phyloP scores from a whole-genome alignment of 2,113 vertebrate genomes.

The Mesoclemmys tuberculata region DNA sequence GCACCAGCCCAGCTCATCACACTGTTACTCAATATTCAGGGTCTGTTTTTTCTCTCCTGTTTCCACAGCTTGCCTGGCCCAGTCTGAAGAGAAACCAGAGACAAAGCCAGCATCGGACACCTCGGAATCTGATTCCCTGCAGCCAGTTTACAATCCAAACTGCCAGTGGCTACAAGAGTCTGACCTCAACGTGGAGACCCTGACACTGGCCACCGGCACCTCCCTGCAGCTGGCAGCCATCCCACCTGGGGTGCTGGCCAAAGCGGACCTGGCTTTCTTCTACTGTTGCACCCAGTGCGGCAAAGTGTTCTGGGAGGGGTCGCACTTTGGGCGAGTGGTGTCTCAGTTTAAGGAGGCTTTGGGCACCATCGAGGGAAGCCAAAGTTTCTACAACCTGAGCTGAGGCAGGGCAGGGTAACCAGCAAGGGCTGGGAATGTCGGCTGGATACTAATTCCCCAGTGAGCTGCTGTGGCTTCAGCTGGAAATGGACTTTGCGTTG shows the following conservation, averaged over 20 bases:
- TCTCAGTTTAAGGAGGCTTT: conserved; percentile 84
- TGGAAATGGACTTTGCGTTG: not conserved
- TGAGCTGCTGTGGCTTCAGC: not conserved
- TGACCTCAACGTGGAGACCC: conserved; percentile 36
- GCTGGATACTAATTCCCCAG: rapidly evolving
- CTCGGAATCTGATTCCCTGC: rapidly evolving
- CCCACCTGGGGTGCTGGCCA: conserved; percentile 76
- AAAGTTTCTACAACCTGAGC: not conserved
- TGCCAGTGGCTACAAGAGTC: conserved; percentile 63
- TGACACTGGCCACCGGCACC: not conserved
- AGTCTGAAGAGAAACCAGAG: not conserved
- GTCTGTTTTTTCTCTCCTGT: not conserved
- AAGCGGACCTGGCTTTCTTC: conserved; percentile 69
- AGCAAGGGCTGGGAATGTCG: rapidly evolving
- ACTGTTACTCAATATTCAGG: not conserved
- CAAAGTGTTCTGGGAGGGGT: conserved; percentile 93
- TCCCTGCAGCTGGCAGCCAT: conserved; percentile 78
- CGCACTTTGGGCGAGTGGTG: conserved; percentile 81
- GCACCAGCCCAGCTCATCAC: rapidly evolving
- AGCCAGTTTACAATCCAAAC: not conserved
- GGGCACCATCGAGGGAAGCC: not conserved
- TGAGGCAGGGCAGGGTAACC: not conserved
- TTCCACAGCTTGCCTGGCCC: not conserved
- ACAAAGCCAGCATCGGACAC: rapidly evolving
- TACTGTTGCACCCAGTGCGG: conserved; percentile 87